Conservation (phyloP, 2,888 invertebrate species). For the Venustoraphidia nigricollis region DNA sequence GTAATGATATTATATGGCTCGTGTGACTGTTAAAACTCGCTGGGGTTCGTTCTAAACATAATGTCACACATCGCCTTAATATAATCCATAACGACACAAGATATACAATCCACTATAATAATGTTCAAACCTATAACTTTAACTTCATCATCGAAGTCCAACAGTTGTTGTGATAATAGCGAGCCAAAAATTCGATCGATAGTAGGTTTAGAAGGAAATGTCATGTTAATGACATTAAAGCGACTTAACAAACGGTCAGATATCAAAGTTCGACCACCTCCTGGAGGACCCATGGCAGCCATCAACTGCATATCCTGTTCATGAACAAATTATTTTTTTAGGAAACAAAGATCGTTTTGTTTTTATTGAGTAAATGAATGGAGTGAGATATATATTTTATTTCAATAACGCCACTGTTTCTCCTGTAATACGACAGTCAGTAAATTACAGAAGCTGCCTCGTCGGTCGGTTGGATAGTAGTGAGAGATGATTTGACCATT, state of each 20-base stretch:
- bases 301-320: slow-evolving; percentile 58
- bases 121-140: slow-evolving; percentile 42
- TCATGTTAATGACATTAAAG: slow-evolving; percentile 62
- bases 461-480: too few species aligned
- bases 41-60: too few species aligned
- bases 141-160: slow-evolving; percentile 65
- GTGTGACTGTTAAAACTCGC: too few species aligned
- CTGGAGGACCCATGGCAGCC: slow-evolving; percentile 75
- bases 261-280: slow-evolving; percentile 69
- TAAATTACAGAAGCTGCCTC: too few species aligned
- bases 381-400: too few species aligned
- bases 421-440: too few species aligned
- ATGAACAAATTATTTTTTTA: slow-evolving; percentile 3
- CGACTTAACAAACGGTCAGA: slow-evolving; percentile 63
- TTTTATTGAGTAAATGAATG: not conserved
- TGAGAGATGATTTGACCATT: too few species aligned
- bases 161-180: slow-evolving; percentile 65
- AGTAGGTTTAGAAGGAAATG: slow-evolving; percentile 67
- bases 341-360: not conserved
- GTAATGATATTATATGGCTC: too few species aligned
- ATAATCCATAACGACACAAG: too few species aligned
- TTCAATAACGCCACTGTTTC: too few species aligned
- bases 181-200: slow-evolving; percentile 69
- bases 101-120: not conserved
- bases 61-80: too few species aligned